Conservation (phyloP, 53 echinoderm and acorn worm genomes). For the Paracentrotus lividus region DNA sequence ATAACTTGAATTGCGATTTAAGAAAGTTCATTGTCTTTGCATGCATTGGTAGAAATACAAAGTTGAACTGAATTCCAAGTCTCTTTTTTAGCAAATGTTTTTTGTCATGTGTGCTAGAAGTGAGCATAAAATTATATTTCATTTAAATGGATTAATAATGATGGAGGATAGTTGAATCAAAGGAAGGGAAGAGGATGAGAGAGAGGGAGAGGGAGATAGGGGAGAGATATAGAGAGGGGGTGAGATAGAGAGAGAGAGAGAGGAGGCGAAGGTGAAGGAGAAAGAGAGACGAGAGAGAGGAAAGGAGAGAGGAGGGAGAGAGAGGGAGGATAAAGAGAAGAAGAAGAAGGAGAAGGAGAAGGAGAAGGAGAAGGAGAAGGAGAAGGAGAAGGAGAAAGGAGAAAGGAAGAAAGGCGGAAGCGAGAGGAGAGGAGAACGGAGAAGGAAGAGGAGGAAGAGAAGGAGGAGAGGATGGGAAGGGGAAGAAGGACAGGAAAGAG, state of each 20-base stretch:
- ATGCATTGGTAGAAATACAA: slow-evolving; percentile 20
- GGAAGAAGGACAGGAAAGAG: neutral
- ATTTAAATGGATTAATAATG: too few relatives aligned
- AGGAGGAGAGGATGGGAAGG: neutral
- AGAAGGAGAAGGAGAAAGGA: neutral
- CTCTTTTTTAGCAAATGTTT: neutral
- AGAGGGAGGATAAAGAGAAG: too few relatives aligned
- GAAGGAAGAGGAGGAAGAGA: neutral
- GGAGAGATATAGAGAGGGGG: neutral
- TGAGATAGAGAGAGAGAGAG: neutral
- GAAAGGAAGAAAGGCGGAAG: neutral
- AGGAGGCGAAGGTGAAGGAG: neutral
- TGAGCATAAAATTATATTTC: neutral
- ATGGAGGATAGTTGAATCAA: neutral
- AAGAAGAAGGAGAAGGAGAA: neutral
- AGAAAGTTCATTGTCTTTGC: slow-evolving; percentile 18
- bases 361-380: neutral
- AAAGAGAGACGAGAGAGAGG: too few relatives aligned
- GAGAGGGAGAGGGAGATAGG: neutral
- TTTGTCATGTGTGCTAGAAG: neutral
- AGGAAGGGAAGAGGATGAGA: neutral
- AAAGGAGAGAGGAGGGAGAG: too few relatives aligned
- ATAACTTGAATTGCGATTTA: neutral
- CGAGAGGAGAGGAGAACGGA: neutral
- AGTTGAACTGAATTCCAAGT: neutral